These are phyloP conservation scores for Marmota monax DNA, from an alignment of 2,113 vertebrate species.

Conservation along the genomic window DNA sequence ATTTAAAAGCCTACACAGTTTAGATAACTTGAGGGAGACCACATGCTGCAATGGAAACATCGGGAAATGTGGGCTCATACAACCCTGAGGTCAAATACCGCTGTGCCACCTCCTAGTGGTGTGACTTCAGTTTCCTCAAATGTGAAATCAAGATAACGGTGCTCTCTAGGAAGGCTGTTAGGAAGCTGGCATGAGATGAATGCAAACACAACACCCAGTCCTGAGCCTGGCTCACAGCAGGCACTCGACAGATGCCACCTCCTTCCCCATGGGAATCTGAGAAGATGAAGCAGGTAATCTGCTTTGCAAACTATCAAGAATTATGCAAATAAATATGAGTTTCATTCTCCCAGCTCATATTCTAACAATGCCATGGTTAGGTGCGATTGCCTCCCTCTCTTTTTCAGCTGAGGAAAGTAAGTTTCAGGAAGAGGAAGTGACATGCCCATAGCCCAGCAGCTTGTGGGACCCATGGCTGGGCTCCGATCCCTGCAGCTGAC, in stretches of 20 bases:
- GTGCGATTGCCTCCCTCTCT: fast-evolving
- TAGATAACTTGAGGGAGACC: neutral
- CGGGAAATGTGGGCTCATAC: neutral
- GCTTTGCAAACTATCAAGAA: neutral
- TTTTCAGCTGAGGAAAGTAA: neutral
- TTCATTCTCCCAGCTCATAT: neutral
- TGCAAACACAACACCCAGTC: neutral
- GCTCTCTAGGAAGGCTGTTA: neutral
- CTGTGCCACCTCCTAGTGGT: neutral
- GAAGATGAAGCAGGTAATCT: neutral
- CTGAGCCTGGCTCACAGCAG: neutral
- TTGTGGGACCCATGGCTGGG: neutral
- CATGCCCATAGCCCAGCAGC: neutral
- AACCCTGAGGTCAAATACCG: neutral
- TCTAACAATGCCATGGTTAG: neutral
- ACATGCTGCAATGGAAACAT: fast-evolving
- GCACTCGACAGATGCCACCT: neutral
- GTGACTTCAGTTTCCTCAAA: neutral
- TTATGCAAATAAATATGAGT: neutral
- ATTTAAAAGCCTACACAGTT: neutral
- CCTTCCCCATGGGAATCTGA: neutral
- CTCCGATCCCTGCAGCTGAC: neutral
- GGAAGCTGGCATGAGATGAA: constrained; percentile 13
- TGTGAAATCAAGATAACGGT: neutral
- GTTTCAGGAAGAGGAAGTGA: neutral